phyloP scores from a whole-genome alignment of 2,113 vertebrate species.

The Rhea americana region DNA sequence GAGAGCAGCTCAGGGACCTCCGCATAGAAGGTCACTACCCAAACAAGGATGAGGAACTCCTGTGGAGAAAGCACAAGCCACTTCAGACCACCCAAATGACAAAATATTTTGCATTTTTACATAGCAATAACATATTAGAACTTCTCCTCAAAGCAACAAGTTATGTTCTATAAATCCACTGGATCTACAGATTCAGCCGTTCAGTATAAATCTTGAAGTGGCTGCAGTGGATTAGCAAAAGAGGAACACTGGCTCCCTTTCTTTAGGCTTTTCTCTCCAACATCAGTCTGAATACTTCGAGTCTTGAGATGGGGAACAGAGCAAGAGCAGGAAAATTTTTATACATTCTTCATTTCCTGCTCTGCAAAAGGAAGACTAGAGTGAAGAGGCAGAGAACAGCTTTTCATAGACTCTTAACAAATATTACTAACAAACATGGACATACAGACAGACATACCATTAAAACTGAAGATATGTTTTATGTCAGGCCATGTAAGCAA shows the following conservation, averaged over 20 bases:
- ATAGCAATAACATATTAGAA: neutral
- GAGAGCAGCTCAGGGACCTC: neutral
- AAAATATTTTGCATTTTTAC: neutral
- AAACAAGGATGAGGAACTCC: neutral
- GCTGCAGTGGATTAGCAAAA: neutral
- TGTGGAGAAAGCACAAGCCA: neutral
- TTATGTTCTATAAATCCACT: neutral
- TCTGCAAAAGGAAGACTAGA: neutral
- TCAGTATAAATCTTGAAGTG: neutral
- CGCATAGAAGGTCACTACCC: neutral
- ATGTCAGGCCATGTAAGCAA: slow-evolving; percentile 83
- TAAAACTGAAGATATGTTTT: slow-evolving; percentile 80
- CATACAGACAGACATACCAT: slow-evolving; percentile 69
- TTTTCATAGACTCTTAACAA: neutral
- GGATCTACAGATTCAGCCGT: neutral
- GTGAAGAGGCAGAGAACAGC: neutral
- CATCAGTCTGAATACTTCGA: neutral
- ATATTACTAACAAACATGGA: no score
- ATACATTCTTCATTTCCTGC: neutral
- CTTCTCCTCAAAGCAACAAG: neutral
- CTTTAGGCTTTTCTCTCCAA: neutral
- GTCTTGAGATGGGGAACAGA: neutral
- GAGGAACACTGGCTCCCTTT: neutral
- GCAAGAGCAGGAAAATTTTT: neutral
- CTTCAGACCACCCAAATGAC: neutral